phyloP scores from a whole-genome alignment of 2,797 vertebrate genomes.

The Lateolabrax maculatus region DNA sequence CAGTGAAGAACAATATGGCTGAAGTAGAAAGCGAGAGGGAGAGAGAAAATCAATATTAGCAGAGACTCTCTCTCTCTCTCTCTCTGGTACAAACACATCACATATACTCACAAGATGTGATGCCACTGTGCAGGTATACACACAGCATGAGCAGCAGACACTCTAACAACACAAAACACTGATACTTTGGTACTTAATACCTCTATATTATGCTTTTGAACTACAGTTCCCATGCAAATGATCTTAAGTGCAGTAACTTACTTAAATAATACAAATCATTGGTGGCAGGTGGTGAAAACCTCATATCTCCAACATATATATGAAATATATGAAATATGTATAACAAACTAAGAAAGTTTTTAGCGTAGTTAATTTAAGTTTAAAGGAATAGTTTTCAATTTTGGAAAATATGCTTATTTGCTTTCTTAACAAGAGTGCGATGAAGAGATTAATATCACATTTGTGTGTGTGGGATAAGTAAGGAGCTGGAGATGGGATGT shows the following conservation, averaged over 20 bases:
- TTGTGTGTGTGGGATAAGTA: background rate
- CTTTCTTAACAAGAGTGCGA: background rate
- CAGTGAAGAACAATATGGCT: constrained; percentile 45
- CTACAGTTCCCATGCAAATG: constrained; percentile 29
- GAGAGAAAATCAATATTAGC: constrained; percentile 42
- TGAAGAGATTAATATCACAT: background rate
- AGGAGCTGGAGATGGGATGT: background rate
- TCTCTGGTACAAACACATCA: background rate
- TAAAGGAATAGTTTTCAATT: constrained; percentile 19
- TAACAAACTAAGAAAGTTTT: background rate
- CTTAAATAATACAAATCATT: too few species aligned
- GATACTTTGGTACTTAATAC: background rate
- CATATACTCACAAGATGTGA: constrained; percentile 5
- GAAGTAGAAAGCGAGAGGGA: constrained; percentile 22
- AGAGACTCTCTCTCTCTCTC: constrained; percentile 8
- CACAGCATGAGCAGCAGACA: constrained; percentile 30
- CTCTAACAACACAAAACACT: background rate
- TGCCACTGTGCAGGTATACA: constrained; percentile 10
- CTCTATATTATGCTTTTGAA: background rate
- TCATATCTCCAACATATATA: background rate
- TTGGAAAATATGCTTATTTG: background rate
- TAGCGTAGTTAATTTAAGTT: background rate
- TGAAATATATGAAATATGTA: too few species aligned
- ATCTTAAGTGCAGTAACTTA: background rate
- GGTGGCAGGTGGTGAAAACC: constrained; percentile 36